Base-by-base conservation (phyloP, 2,113 vertebrate genomes). In the Parus major region DNA sequence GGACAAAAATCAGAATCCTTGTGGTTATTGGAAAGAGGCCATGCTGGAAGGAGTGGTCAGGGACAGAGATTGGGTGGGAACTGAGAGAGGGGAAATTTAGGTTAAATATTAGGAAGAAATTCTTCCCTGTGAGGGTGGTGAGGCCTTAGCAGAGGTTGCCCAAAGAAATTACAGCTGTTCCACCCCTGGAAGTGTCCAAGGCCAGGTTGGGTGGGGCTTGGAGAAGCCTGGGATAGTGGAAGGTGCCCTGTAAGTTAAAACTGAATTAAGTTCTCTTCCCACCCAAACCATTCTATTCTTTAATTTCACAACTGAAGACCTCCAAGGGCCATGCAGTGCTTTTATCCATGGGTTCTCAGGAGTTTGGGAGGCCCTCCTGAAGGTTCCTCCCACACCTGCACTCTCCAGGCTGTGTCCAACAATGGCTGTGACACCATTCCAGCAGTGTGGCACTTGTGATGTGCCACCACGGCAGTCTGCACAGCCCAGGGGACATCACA, bases 381-480 rank as follows among this genome's bases (percentile, higher is more conserved):
- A 49, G 10, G 4, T 39, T 87, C 29, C 46, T 47, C 23, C 21
- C 20, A 35, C 25, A 7, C 24, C 29, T 66, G 5, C 39, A 7
- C 16, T 55, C 68, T 6, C 18, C 35, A 41, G 1, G 10, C 36
- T 27, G 3, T 19, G 11, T 7, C 2, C 6, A 35, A 41, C 13
- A 44, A 61, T 15, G 5, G 21, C 20, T 56, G 4, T 76, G 44
- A 7, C 39, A 25, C 33, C 3, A 0, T n/a, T 72, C 25, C 31
- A 3, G 4, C 7, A 8, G 5, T 0, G 4, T 28, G 29, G 14
- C 7, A 0, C n/a, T 39, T 16, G 44, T 23, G 39, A 11, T 52
- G 20, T 2, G 3, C 8, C 41, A 7, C 15, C 10, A 2, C 0
- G 0, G 3, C 68, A 49, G 17, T 9, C 27, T 31, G 31, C 31